These are phyloP conservation scores for Lepidocolaptes lacrymiger DNA, from an alignment of 2,797 vertebrate genomes.

Conservation along the genomic window DNA sequence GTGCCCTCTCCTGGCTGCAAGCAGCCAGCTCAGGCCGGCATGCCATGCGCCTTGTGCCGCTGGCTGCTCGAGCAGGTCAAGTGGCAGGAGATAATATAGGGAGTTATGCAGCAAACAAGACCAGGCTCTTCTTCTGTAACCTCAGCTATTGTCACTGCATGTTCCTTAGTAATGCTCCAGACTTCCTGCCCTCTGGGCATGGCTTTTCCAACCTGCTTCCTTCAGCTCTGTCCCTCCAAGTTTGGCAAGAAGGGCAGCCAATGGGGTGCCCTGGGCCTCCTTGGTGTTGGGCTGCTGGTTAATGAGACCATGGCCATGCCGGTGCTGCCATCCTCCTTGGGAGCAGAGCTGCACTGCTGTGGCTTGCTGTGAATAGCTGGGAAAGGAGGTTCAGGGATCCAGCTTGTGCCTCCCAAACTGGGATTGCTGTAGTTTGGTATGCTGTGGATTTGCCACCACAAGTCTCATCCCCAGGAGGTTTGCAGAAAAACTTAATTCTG, in stretches of 20 bases:
- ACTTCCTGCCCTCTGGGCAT: background rate
- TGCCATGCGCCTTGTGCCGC: background rate
- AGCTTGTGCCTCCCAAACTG: background rate
- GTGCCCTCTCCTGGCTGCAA: conserved; percentile 66
- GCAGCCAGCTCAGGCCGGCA: conserved; percentile 23
- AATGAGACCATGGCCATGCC: background rate
- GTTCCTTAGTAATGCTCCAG: background rate
- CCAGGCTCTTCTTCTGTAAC: background rate
- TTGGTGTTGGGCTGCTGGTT: background rate
- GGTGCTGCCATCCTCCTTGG: background rate
- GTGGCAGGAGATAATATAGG: background rate
- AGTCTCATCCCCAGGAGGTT: background rate
- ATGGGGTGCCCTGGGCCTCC: background rate
- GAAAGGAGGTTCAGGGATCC: background rate
- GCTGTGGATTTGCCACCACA: background rate
- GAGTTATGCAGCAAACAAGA: conserved; percentile 38
- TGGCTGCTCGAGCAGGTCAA: conserved; percentile 40
- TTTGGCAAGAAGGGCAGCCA: background rate
- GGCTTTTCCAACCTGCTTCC: background rate
- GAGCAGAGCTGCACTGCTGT: background rate
- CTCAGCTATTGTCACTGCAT: background rate
- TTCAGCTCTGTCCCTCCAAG: background rate
- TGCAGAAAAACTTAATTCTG: background rate
- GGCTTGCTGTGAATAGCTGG: background rate
- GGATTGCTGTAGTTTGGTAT: fast-evolving